A percentile compares a stretch with the other conserved stretches of the same genome.
Evolutionary conservation across 2,888 invertebrate genomes (phyloP).

Genomic region (Himalopsyche anomala): DNA sequence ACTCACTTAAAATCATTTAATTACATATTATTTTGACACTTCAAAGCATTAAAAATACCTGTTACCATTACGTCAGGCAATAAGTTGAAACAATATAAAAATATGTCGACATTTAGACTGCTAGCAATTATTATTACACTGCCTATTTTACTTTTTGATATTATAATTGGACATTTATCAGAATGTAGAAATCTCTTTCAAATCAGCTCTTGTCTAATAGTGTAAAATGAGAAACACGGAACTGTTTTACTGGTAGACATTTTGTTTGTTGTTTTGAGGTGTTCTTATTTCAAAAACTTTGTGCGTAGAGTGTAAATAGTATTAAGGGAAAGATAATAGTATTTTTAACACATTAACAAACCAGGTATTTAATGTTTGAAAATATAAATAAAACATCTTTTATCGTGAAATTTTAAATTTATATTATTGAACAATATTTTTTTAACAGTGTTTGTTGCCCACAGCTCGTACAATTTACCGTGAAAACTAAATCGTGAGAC

Average conservation of each 20-base stretch:
- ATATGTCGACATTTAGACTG: slow-evolving; percentile 19
- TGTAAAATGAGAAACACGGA: slow-evolving; percentile 35
- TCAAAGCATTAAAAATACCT: too few species aligned
- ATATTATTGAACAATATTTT: too few species aligned
- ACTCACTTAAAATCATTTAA: too few species aligned
- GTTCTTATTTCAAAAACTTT: neutral
- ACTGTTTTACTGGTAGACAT: neutral
- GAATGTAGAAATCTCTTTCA: slow-evolving; percentile 32
- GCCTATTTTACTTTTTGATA: slow-evolving; percentile 37
- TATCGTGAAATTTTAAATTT: too few species aligned
- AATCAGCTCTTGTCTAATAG: slow-evolving; percentile 22
- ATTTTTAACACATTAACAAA: too few species aligned
- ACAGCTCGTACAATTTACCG: too few species aligned
- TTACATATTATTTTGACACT: too few species aligned
- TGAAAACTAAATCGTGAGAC: too few species aligned
- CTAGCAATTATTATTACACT: neutral
- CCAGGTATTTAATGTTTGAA: too few species aligned
- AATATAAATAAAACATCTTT: too few species aligned
- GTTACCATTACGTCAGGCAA: too few species aligned
- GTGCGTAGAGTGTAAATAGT: neutral
- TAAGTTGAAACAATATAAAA: slow-evolving; percentile 4
- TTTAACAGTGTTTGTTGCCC: too few species aligned
- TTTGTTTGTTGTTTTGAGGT: slow-evolving; percentile 17
- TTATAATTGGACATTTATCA: slow-evolving; percentile 42
- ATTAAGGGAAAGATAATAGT: neutral